Base-by-base conservation (phyloP, 2,888 invertebrate genomes). In the Caenorhabditis zanzibari region DNA sequence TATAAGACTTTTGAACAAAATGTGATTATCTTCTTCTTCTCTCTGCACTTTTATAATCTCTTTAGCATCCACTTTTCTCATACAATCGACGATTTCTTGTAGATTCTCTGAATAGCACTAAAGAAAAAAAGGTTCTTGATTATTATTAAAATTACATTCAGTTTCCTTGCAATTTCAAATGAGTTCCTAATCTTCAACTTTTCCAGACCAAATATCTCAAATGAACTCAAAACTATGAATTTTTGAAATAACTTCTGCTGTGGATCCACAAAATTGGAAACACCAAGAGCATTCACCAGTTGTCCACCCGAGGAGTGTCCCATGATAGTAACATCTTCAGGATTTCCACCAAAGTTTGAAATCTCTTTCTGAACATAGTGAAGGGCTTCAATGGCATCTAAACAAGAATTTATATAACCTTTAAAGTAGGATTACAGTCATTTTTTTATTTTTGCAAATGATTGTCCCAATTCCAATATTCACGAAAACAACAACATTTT, bases 251-350 rank as follows among this genome's bases (percentile, higher is more conserved):
- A 16, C 6, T 71, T 49, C 47, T n/a, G 16, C 3, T 63, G 26
- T 0, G 68, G 79, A 41, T 83, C 83, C 7, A 83, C 38, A 26
- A 28, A 7, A 19, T 22, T 44, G 14, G 77, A 77, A 1, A 74
- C 54, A n/a, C 58, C 81, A 22, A 82, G 22, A 10, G 49, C 38
- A n/a, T 49, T 24, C 0, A 76, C 76, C 5, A 82, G n/a, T 5
- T 24, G 32, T 26, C 59, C 82, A 1, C 82, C 82, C 14, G 76
- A 71, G 10, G 82, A 82, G 28, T 82, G 76, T 38, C 82, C 82
- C 72, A 82, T 72, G 0, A 82, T 5, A 41, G 76, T 82, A 1
- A 82, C 68, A n/a, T 68, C 49, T n/a, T 38, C 35, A 0, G 66
- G 32, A n/a, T 82, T 26, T 3, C 82, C 82, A 28, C 82, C 82